Base-by-base conservation (phyloP, 1,140 invertebrate genomes). In the Pseudomyrmex dendroicus region DNA sequence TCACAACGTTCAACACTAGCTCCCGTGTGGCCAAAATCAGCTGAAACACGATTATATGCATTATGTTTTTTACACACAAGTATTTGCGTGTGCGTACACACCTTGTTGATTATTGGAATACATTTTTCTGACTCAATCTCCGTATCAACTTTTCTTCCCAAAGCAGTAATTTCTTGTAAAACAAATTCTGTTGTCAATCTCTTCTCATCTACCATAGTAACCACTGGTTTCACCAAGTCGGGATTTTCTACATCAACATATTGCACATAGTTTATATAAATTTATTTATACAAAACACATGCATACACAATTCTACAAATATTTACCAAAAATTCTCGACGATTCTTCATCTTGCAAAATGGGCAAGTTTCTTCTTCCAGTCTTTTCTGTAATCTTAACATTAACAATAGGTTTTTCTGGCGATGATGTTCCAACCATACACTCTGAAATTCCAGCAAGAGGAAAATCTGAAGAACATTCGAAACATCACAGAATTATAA, bases 291-390 rank as follows among this genome's bases (percentile, higher is more conserved):
- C 3, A 13, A 52, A 2, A 52, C 2, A 52, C 9, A 12, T 2
- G 2, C 12, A 13, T 2, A 13, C 13, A 70, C 4, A 70, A 70
- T 48, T 70, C 48, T 62, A 54, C 57, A 13, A 35, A 44, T 48
- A 80, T 64, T 85, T 91, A 94, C 93, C 93, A 84, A 93, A 94
- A 83, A 94, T 93, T 68, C 92, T 89, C 22, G 88, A 91, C 2
- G 90, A 91, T 70, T 92, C 85, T 70, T 93, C 91, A 46, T 94
- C 93, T 84, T 93, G 91, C 48, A 94, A 89, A 84, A 94, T 93
- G 1, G 93, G 93, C 25, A 94, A 86, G 89, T 93, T 94, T 84
- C 90, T 90, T 63, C 86, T 90, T 13, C 93, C 92, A 83, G 89
- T 92, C 88, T 94, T 94, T 76, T 92, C 91, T 48, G 89, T 87